phyloP scores from a whole-genome alignment of 2,797 vertebrate genomes.

The Dendrocincla fuliginosa region DNA sequence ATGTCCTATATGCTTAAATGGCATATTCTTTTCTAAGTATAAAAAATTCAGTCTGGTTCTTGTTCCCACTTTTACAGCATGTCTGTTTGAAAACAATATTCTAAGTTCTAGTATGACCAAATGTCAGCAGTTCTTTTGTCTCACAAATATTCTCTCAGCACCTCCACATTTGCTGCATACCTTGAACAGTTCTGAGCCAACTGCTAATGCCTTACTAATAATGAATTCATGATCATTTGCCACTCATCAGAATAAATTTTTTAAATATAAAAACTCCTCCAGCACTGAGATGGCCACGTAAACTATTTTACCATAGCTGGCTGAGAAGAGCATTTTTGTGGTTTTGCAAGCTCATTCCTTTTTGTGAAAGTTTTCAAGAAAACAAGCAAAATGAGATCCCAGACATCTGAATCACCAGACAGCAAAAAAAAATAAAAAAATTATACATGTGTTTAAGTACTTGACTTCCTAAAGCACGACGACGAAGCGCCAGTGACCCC shows the following conservation, averaged over 20 bases:
- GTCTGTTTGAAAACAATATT: not conserved
- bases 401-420: slow-evolving; percentile 69
- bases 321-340: slow-evolving; percentile 66
- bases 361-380: slow-evolving; percentile 55
- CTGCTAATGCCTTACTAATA: not conserved
- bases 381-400: slow-evolving; percentile 54
- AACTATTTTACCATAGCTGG: slow-evolving; percentile 16
- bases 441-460: not conserved
- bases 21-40: not conserved
- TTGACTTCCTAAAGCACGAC: slow-evolving; percentile 29
- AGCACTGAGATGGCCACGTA: not conserved
- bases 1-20: not conserved
- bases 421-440: not conserved
- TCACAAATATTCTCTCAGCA: not conserved
- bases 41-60: not conserved
- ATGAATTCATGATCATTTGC: not conserved
- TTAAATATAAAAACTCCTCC: not conserved
- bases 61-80: not conserved
- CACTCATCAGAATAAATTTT: not conserved
- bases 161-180: not conserved
- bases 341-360: slow-evolving; percentile 65
- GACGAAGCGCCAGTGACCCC: not conserved
- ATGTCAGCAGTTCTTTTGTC: not conserved
- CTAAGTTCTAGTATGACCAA: not conserved
- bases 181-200: not conserved